Conservation (phyloP, 2,797 vertebrate species). For the Semaprochilodus insignis region DNA sequence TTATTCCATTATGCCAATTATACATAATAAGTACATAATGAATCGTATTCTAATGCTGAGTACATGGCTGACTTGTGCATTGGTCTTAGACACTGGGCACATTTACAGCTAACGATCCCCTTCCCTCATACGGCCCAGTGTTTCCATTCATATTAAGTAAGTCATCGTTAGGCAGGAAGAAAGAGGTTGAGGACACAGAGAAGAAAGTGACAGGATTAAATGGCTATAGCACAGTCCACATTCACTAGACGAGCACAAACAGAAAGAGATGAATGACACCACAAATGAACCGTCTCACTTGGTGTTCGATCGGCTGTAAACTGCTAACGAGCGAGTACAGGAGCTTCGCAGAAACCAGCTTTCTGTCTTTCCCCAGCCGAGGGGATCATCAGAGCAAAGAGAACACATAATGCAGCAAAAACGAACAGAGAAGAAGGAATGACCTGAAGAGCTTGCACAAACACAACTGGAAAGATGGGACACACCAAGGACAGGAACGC, state of each 20-base stretch:
- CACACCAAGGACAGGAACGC: not conserved
- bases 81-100: not conserved
- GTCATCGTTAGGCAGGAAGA: conserved; percentile 6
- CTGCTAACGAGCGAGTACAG: not conserved
- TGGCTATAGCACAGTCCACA: not conserved
- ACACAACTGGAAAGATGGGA: not conserved
- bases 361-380: not conserved
- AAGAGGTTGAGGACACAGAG: not conserved
- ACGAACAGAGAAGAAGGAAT: not conserved
- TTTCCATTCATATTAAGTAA: not conserved
- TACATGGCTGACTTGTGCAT: not conserved
- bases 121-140: not conserved
- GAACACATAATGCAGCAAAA: not conserved
- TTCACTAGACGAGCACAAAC: not conserved
- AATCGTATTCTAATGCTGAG: not conserved
- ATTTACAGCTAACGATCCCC: not conserved
- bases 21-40: conserved; percentile 16
- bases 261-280: not conserved
- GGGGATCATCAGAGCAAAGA: not conserved
- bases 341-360: not conserved
- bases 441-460: not conserved
- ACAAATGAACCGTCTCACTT: not conserved
- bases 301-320: not conserved
- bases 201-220: conserved; percentile 3
- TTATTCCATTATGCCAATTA: conserved; percentile 40